Conservation (phyloP, 2,888 invertebrate species). For the Papilio elwesi region DNA sequence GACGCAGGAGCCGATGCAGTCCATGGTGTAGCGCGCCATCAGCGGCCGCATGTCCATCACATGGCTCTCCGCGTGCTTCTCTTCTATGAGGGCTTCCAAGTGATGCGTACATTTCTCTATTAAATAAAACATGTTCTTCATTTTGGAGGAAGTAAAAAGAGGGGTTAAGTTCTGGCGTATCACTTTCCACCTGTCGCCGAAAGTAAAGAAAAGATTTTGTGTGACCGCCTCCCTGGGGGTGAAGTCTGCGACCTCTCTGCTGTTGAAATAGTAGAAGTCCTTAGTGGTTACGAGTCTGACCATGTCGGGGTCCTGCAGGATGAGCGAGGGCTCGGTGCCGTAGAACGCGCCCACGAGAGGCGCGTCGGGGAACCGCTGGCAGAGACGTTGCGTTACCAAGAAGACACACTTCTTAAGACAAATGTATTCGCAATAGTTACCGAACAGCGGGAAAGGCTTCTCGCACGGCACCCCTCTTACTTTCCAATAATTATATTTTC, state of each 20-base stretch:
- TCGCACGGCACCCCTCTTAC: conserved; percentile 55
- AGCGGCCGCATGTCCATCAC: conserved; percentile 53
- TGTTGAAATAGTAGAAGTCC: conserved; percentile 68
- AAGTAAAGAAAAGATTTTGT: conserved; percentile 57
- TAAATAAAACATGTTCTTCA: conserved; percentile 70
- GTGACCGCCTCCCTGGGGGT: conserved; percentile 56
- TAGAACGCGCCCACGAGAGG: conserved; percentile 65
- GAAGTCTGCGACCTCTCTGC: conserved; percentile 60
- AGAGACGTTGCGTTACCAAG: conserved; percentile 53
- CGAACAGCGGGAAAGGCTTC: conserved; percentile 58
- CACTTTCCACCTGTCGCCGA: conserved; percentile 68
- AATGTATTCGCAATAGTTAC: conserved; percentile 61
- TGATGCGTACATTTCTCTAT: conserved; percentile 55
- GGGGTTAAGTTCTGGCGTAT: conserved; percentile 66
- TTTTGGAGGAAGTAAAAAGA: conserved; percentile 66
- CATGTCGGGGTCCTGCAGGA: conserved; percentile 63
- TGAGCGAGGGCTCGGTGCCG: conserved; percentile 65
- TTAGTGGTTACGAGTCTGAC: conserved; percentile 63
- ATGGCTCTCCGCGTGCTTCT: conserved; percentile 43
- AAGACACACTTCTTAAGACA: conserved; percentile 53
- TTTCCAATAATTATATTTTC: conserved; percentile 61
- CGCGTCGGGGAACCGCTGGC: conserved; percentile 56
- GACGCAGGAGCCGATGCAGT: conserved; percentile 60
- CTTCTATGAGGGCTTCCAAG: conserved; percentile 58
- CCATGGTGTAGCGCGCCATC: conserved; percentile 63